Conservation (phyloP, 1,140 invertebrate genomes). For the Muscidifurax raptorellus region DNA sequence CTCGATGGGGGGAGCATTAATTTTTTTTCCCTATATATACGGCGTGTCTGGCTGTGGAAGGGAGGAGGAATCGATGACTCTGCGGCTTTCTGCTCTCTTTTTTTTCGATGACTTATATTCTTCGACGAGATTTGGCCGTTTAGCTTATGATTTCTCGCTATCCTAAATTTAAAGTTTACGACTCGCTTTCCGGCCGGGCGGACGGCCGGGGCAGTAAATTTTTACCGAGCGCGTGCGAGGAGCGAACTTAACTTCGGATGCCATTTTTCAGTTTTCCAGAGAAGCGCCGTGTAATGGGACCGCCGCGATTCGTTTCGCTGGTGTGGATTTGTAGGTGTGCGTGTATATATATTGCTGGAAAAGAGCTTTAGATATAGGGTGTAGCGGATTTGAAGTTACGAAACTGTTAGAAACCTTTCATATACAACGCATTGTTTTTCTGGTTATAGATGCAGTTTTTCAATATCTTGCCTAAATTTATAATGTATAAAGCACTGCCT, state of each 20-base stretch:
- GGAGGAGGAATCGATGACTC: background rate
- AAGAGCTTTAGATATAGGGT: too few relatives aligned
- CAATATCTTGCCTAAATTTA: too few relatives aligned
- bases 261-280: slow-evolving; percentile 14
- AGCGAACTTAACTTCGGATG: slow-evolving; percentile 7
- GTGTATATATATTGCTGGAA: too few relatives aligned
- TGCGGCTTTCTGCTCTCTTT: background rate
- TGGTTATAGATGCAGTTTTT: too few relatives aligned
- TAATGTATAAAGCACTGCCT: too few relatives aligned
- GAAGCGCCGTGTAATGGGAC: background rate
- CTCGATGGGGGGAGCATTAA: background rate
- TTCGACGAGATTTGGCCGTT: background rate
- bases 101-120: background rate
- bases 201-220: background rate
- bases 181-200: background rate
- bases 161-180: slow-evolving; percentile 42
- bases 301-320: background rate
- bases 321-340: too few relatives aligned
- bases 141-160: slow-evolving; percentile 21
- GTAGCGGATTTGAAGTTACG: too few relatives aligned
- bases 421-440: too few relatives aligned
- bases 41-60: background rate
- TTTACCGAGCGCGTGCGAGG: background rate
- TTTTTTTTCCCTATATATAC: background rate
- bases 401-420: too few relatives aligned